phyloP scores from a whole-genome alignment of 1,140 invertebrate species.

The Leptinotarsa lineolata region DNA sequence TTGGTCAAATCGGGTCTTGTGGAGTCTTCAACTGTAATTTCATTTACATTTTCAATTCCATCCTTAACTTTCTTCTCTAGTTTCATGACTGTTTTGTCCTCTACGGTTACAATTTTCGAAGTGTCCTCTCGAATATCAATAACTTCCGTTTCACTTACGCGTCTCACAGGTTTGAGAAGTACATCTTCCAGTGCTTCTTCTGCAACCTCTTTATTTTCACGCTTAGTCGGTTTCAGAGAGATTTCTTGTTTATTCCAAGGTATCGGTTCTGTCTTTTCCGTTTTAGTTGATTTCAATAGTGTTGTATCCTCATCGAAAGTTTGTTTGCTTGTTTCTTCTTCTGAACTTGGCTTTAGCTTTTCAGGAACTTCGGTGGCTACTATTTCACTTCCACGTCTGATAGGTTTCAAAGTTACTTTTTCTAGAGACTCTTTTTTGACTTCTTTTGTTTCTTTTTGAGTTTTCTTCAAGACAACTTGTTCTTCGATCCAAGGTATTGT shows the following conservation, averaged over 20 bases:
- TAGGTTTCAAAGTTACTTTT: constrained; percentile 62
- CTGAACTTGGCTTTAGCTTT: not conserved
- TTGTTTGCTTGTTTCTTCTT: constrained; percentile 15
- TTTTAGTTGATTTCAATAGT: constrained; percentile 7
- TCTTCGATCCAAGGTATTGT: constrained; percentile 24
- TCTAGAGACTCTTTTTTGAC: constrained; percentile 53
- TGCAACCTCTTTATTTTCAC: constrained; percentile 49
- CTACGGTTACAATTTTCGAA: not conserved
- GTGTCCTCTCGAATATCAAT: not conserved
- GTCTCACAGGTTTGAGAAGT: constrained; percentile 42
- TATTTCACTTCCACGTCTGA: constrained; percentile 14
- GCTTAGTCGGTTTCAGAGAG: constrained; percentile 52
- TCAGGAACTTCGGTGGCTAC: not conserved
- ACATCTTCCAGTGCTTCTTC: constrained; percentile 56
- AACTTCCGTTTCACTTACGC: constrained; percentile 38
- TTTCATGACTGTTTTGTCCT: constrained; percentile 23
- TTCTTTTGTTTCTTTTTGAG: constrained; percentile 37
- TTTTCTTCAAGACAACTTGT: constrained; percentile 13
- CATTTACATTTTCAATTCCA: not conserved
- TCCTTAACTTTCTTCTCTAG: constrained; percentile 15
- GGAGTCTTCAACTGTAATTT: constrained; percentile 16
- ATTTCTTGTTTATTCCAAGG: constrained; percentile 58
- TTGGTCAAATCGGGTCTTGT: not conserved
- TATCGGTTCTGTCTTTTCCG: constrained; percentile 41
- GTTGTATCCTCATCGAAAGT: constrained; percentile 11